Evolutionary conservation across 2,888 invertebrate genomes (phyloP).

Genomic region (Agriopis leucophaearia): DNA sequence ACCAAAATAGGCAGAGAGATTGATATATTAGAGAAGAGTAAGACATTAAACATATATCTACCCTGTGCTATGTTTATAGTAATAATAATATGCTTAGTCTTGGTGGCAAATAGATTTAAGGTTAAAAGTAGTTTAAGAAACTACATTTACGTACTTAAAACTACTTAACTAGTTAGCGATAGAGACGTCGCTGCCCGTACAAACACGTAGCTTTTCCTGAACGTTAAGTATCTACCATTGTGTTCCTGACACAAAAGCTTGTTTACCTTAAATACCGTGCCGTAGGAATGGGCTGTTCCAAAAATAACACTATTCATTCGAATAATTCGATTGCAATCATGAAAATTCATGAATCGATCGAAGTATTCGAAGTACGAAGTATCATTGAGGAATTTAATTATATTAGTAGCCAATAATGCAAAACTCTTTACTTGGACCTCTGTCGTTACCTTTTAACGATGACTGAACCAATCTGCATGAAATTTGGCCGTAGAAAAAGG

Average conservation of each 20-base stretch:
- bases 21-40: too few relatives aligned
- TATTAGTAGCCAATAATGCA: neutral
- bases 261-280: slow-evolving; percentile 14
- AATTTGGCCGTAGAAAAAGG: neutral
- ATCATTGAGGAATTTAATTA: neutral
- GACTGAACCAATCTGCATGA: neutral
- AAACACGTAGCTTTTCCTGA: slow-evolving; percentile 1
- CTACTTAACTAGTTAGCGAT: neutral
- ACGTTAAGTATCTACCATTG: slow-evolving; percentile 12
- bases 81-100: too few relatives aligned
- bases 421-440: neutral
- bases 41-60: too few relatives aligned
- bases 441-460: neutral
- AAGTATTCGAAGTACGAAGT: neutral
- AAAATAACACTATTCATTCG: slow-evolving; percentile 6
- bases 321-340: slow-evolving; percentile 10
- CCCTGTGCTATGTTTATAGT: too few relatives aligned
- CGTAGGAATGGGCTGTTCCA: slow-evolving; percentile 5
- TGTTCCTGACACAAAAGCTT: slow-evolving; percentile 16
- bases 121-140: neutral
- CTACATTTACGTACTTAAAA: neutral
- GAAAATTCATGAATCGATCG: neutral
- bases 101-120: neutral
- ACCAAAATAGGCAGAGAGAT: too few relatives aligned
- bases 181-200: neutral